Evolutionary conservation across 2,888 invertebrate genomes (phyloP), one percentile per base, ranked within the genome.

Genomic region (Parasteatoda lunata): DNA sequence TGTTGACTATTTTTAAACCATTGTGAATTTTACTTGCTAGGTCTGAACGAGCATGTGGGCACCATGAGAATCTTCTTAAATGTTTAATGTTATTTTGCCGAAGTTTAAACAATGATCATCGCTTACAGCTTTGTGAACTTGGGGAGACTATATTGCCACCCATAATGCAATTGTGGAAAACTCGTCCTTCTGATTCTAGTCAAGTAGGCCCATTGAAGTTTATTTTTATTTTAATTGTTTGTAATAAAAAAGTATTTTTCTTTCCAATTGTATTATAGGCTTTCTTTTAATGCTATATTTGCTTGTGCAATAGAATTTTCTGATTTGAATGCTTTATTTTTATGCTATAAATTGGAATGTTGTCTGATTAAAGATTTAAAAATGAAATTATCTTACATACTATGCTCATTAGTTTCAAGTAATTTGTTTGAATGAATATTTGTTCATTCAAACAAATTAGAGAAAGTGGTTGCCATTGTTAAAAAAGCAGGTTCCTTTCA

Each of bases 141-240:
- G 88, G 88, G n/a, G 88, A 88, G 47, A 68, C 69, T 13, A 64
- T 88, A 30, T 47, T 85, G 5, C n/a, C 78, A 4, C 82, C 88
- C 15, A 47, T 88, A 13, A 59, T 88, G 71, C 76, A 88, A 15
- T 76, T 88, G 51, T 88, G 85, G 84, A 88, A 85, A 77, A 86
- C 86, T 59, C 59, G 85, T 47, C 85, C 85, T 9, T 76, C 85
- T 65, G 87, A 81, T 64, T 77, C 30, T 52, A 71, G 76, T 54
- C 51, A 52, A 15, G 85, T 85, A 13, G 51, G 70, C 48, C 11
- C 7, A 48, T 9, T 47, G 70, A 30, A 69, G 71, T 49, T n/a
- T 66, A n/a, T 1, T 13, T 49, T 66, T 66, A 13, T 1, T 5
- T 13, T 7, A 47, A 6, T 13, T 9, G 48, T 69, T 3, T 4